Base-by-base conservation (phyloP, 64 coral and sea anemone genomes). In the Dendronephthya gigantea region DNA sequence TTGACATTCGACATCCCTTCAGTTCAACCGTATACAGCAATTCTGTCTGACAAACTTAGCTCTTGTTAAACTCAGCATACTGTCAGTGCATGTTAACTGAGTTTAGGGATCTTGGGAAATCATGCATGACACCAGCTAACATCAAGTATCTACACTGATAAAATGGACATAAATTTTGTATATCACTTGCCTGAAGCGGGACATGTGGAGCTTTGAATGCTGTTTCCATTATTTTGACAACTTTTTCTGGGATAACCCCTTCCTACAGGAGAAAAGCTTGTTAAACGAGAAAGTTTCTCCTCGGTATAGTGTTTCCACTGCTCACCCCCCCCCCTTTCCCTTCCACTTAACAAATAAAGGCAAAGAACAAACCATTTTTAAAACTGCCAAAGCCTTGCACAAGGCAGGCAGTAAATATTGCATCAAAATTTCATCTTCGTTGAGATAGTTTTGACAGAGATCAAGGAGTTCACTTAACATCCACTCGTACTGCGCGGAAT, bases 321-420 rank as follows among this genome's bases (percentile, higher is more conserved):
- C n/a, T n/a, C n/a, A n/a, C 11, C 41, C 41, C 41, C 41, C 11
- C 41, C 41, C 41, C 41, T 45, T 6, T 45, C 41, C 41, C 4
- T 45, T 45, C 11, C 41, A 45, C 41, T 45, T 45, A 4, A 4
- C 41, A 4, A 45, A 45, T n/a, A n/a, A 52, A 52, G 13, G 23
- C 55, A n/a, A 27, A n/a, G 25, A 4, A 31, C 72, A 8, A 13
- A 97, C 94, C 82, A 90, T 84, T 59, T 97, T 97, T 13, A 97
- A 86, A 72, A 93, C 90, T 14, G 94, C 91, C 66, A 93, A 43
- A 1, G 94, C 94, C 81, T 97, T 93, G 48, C 89, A 97, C 7
- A 97, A 88, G 39, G 91, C 90, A 9, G 91, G 91, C 15, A 97
- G 31, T 38, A 92, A 70, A 68, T 97, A 97, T 72, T 97, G 94